Evolutionary conservation across 2,888 invertebrate species (phyloP), one percentile per base, ranked within the genome.

Genomic region (Bibio marci): DNA sequence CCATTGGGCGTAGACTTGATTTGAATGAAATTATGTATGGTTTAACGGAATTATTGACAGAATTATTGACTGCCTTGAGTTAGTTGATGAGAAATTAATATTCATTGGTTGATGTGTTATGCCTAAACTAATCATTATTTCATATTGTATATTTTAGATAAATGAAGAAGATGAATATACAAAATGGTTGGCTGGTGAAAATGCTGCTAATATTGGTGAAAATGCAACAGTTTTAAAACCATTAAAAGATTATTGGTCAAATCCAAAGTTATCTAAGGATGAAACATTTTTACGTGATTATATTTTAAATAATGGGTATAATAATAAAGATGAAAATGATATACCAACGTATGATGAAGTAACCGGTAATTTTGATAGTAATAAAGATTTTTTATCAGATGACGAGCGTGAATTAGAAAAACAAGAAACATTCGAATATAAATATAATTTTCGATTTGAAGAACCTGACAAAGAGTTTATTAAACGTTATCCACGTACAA

Each of bases 381-480:
- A 35, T 12, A 3, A 17, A 2, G 64, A 62, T 18, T 66, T 67
- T 17, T 65, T 79, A 1, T 78, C 78, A 0, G 85, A 80, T 40
- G 91, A 92, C 54, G 88, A 90, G 55, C 65, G 71, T 46, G 70
- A 72, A 34, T 67, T 90, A 22, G 79, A 82, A 49, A 73, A 80
- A 53, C 87, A 88, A 59, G 86, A 83, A 45, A 75, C 81, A 58
- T 97, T 92, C 64, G 95, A 97, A 55, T 72, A 83, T 34, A 92
- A 94, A 47, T 97, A 81, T 59, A 95, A 97, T 66, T 94, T 91
- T 59, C 71, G 97, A 45, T 97, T 81, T 59, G 94, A 98, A 59
- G 94, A 97, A 59, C 95, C 92, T 0, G 94, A 95, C 59, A 73
- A 80, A 35, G 88, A 92, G 49, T 92, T 81, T 61, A 79, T 86